These are phyloP conservation scores for Capra hircus DNA, from an alignment of 2,113 vertebrate genomes.

Conservation along the genomic window DNA sequence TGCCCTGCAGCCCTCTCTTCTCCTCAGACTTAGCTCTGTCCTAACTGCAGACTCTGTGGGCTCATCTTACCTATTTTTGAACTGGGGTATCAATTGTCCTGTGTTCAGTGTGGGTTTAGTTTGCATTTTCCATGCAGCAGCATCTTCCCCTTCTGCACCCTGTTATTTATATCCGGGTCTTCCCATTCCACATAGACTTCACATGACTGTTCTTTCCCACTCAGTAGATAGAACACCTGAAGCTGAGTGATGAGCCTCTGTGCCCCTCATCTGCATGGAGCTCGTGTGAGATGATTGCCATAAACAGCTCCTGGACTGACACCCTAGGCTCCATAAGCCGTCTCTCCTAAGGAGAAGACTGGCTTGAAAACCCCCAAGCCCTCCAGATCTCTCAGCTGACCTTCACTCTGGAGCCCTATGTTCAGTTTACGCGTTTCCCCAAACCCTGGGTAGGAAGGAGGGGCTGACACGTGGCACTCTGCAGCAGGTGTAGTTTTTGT, in stretches of 20 bases:
- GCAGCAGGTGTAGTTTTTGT: neutral
- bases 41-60: neutral
- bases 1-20: neutral
- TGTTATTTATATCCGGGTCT: neutral
- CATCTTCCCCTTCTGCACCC: neutral
- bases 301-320: neutral
- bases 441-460: neutral
- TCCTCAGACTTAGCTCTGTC: neutral
- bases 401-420: neutral
- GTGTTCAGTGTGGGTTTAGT: neutral
- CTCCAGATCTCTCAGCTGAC: neutral
- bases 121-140: neutral
- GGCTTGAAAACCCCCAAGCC: neutral
- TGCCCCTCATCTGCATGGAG: neutral
- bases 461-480: neutral
- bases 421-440: neutral
- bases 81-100: neutral
- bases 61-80: neutral
- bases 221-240: neutral
- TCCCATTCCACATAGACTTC: neutral
- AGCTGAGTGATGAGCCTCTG: neutral
- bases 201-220: neutral
- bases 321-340: neutral
- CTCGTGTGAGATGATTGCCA: neutral
- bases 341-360: neutral